Base-by-base conservation (phyloP, 2,113 vertebrate genomes). In the Azemiops feae region DNA sequence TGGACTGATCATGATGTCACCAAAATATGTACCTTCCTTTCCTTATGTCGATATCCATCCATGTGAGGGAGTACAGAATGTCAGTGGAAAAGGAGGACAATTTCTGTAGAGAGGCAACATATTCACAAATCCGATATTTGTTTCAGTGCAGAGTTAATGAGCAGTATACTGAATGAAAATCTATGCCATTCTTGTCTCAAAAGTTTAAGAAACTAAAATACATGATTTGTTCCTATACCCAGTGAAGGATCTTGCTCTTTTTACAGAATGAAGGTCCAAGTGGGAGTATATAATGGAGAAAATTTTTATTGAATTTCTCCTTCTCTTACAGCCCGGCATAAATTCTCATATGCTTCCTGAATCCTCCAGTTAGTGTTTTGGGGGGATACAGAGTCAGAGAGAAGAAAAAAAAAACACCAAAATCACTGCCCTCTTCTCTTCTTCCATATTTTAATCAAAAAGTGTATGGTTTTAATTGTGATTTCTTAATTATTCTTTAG, bases 401-500 rank as follows among this genome's bases (percentile, higher is more conserved):
- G 87, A n/a, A 20, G 18, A 7, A 1, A 0, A 4, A 14, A 30
- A n/a, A 52, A 4, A 3, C 10, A 5, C 27, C 14, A 4, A 54
- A 54, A 88, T 22, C 3, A 2, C 30, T 52, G 54, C 30, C 3
- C 25, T 87, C 25, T 50, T 47, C 43, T 30, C 25, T 87, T 88
- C 74, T 81, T 81, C 3, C 30, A 88, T 34, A 2, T 69, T 3
- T 54, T 91, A 6, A 92, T 23, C 16, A 23, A 7, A 60, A 47
- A 94, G 64, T 3, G 0, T 93, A 18, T 43, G n/a, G n/a, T 85
- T 53, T 52, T 34, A 91, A 95, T 39, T 88, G 93, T 45, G 1
- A 22, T 81, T 0, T 90, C 60, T 55, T 95, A 43, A 81, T 60
- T 94, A n/a, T 89, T 11, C 95, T 95, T 69, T 93, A 99, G 99